Conservation (phyloP, 2,888 invertebrate genomes). For the Empis stercorea region DNA sequence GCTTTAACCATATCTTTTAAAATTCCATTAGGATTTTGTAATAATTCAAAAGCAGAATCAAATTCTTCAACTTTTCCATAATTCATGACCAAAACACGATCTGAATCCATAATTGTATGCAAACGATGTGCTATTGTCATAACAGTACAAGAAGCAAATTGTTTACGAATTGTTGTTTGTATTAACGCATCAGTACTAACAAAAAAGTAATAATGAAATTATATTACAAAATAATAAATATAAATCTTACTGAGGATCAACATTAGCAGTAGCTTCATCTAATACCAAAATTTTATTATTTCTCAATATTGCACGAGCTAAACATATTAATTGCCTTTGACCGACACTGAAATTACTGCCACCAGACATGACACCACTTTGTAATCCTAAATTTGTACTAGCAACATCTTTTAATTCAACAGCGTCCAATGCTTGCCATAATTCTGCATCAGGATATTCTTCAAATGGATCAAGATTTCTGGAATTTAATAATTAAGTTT, state of each 20-base stretch:
- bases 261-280: slow-evolving; percentile 54
- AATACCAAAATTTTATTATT: slow-evolving; percentile 63
- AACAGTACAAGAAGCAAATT: slow-evolving; percentile 66
- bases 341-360: slow-evolving; percentile 49
- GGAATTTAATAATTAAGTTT: slow-evolving; percentile 33
- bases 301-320: slow-evolving; percentile 68
- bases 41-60: slow-evolving; percentile 47
- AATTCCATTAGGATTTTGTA: slow-evolving; percentile 42
- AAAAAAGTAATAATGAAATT: not conserved
- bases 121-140: slow-evolving; percentile 76
- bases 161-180: slow-evolving; percentile 60
- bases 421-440: slow-evolving; percentile 61
- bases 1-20: slow-evolving; percentile 52
- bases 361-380: slow-evolving; percentile 41
- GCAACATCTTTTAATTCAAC: slow-evolving; percentile 49
- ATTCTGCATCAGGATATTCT: slow-evolving; percentile 49
- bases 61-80: slow-evolving; percentile 56
- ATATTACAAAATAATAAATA: not conserved
- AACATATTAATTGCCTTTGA: slow-evolving; percentile 59
- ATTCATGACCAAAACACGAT: slow-evolving; percentile 69
- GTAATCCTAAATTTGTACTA: slow-evolving; percentile 38
- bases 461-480: slow-evolving; percentile 67
- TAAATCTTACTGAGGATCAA: slow-evolving; percentile 38
- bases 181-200: slow-evolving; percentile 57
- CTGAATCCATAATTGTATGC: slow-evolving; percentile 83